These are phyloP conservation scores for Atlantisia rogersi DNA, from an alignment of 2,113 vertebrate genomes.

Conservation along the genomic window DNA sequence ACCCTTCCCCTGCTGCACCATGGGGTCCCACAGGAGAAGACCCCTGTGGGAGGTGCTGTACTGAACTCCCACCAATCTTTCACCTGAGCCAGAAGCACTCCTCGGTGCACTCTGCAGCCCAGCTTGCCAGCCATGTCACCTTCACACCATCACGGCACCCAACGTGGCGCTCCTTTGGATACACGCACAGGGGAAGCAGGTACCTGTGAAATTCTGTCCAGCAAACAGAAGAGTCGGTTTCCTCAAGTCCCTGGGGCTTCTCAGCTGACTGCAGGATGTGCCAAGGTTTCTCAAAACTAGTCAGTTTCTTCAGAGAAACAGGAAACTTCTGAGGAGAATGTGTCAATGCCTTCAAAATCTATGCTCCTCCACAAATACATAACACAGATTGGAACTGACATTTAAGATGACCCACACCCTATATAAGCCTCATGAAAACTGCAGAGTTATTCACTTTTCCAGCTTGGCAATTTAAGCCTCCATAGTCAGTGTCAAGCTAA, in stretches of 20 bases:
- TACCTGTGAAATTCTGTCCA: background rate
- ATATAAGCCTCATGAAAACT: slow-evolving; percentile 22
- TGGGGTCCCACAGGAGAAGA: too few relatives aligned
- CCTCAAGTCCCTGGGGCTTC: background rate
- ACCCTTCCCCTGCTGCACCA: too few relatives aligned
- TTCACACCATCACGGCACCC: background rate
- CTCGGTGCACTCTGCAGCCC: background rate
- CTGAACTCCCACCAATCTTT: background rate
- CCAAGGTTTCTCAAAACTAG: background rate
- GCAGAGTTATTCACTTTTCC: slow-evolving; percentile 41
- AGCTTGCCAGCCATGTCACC: background rate
- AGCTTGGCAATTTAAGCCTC: slow-evolving; percentile 41
- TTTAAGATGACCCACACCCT: slow-evolving; percentile 35
- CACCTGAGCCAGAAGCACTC: background rate
- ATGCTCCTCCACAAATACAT: background rate
- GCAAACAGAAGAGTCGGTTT: background rate
- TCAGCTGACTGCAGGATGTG: background rate
- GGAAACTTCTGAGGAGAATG: background rate
- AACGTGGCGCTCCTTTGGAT: rapidly evolving
- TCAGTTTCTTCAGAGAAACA: slow-evolving; percentile 2
- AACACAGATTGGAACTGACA: slow-evolving; percentile 29
- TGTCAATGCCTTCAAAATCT: background rate
- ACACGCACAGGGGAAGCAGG: background rate
- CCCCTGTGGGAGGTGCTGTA: background rate
- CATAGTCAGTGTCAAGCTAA: slow-evolving; percentile 36